A percentile compares a stretch with the other conserved stretches of the same genome.
These are phyloP conservation scores for Akabosia matsudoensis DNA, from an alignment of 1,140 invertebrate species.

Conservation along the genomic window DNA sequence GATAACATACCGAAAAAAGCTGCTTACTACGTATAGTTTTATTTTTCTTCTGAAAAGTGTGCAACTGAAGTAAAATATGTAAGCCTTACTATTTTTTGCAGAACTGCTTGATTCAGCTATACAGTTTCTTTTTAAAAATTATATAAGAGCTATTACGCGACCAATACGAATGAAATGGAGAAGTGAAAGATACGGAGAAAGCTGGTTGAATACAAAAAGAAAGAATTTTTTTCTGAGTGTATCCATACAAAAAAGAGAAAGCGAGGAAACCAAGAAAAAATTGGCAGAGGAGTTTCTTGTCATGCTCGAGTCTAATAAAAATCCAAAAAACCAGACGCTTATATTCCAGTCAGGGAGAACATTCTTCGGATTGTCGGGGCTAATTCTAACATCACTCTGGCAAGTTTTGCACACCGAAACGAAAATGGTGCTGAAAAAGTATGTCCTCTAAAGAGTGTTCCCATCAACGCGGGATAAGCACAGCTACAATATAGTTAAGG, in stretches of 20 bases:
- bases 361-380: slow-evolving; percentile 18
- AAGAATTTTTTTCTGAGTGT: background rate
- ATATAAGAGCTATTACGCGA: no score
- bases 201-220: background rate
- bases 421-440: background rate
- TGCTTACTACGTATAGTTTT: no score
- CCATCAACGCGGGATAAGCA: background rate
- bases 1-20: no score
- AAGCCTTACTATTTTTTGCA: background rate
- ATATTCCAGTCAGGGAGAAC: slow-evolving; percentile 19
- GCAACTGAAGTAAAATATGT: background rate
- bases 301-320: slow-evolving; percentile 21
- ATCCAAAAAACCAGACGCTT: background rate
- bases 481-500: no score
- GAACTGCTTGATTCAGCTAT: no score
- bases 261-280: background rate
- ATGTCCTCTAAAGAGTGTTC: background rate
- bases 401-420: background rate
- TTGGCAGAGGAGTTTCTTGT: slow-evolving; percentile 16
- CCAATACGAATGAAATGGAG: no score
- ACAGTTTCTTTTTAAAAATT: no score
- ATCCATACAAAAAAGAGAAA: background rate
- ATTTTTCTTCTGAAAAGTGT: background rate
- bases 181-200: background rate
- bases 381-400: slow-evolving; percentile 20